Conservation (phyloP, 2,113 vertebrate species). For the Seriola rivoliana region DNA sequence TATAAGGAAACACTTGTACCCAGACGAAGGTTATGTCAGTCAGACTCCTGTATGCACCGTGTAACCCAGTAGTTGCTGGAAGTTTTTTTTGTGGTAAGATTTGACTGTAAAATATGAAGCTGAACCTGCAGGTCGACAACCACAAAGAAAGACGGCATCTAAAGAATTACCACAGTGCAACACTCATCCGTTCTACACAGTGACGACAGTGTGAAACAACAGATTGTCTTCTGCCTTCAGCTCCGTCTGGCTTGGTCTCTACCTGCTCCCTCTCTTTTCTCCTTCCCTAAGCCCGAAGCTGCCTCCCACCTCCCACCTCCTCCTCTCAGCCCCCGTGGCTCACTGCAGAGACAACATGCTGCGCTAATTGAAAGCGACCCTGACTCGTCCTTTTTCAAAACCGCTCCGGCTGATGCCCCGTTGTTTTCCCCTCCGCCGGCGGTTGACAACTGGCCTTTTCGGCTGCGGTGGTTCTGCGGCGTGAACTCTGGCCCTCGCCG, state of each 20-base stretch:
- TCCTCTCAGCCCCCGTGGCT: constrained; percentile 30
- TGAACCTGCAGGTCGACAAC: not conserved
- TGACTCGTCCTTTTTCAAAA: constrained; percentile 75
- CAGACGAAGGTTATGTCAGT: not conserved
- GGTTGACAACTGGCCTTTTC: constrained; percentile 82
- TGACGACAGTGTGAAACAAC: too few species aligned
- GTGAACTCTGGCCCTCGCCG: constrained; percentile 59
- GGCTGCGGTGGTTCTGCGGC: constrained; percentile 43
- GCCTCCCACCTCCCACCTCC: constrained; percentile 18
- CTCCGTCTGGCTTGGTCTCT: not conserved
- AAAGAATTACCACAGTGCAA: not conserved
- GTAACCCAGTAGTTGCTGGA: not conserved
- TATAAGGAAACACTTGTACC: not conserved
- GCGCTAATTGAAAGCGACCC: constrained; percentile 81
- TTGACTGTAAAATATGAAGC: not conserved
- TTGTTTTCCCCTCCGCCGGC: constrained; percentile 60
- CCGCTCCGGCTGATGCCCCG: constrained; percentile 59
- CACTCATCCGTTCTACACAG: not conserved
- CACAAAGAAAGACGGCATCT: not conserved
- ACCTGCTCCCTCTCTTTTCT: constrained; percentile 11
- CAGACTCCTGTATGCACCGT: too few species aligned
- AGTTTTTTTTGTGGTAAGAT: not conserved
- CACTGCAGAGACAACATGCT: constrained; percentile 62
- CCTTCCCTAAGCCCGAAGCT: constrained; percentile 8
- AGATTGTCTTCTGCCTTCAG: not conserved